phyloP scores from a whole-genome alignment of 2,888 invertebrate genomes.

The Chrysolina haemoptera region DNA sequence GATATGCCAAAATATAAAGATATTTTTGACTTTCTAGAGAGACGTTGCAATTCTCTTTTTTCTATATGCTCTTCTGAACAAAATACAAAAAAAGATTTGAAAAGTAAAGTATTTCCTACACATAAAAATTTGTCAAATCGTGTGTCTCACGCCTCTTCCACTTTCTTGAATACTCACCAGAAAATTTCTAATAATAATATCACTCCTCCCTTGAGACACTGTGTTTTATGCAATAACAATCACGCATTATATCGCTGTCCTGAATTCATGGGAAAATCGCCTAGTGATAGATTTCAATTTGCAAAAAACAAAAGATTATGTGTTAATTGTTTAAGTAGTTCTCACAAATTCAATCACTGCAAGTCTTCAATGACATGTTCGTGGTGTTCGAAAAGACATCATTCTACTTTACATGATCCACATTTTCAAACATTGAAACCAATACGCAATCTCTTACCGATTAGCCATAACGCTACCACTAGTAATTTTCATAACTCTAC shows the following conservation, averaged over 20 bases:
- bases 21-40: too few relatives aligned
- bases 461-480: background rate
- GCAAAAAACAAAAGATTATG: background rate
- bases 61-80: too few relatives aligned
- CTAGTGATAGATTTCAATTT: background rate
- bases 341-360: constrained; percentile 1
- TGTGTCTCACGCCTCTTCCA: background rate
- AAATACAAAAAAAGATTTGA: too few relatives aligned
- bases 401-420: background rate
- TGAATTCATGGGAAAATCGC: background rate
- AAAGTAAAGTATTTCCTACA: background rate
- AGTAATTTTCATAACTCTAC: background rate
- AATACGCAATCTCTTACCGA: background rate
- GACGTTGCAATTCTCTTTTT: too few relatives aligned
- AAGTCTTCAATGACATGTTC: constrained; percentile 6
- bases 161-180: background rate
- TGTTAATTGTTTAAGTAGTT: constrained; percentile 2
- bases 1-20: too few relatives aligned
- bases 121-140: background rate
- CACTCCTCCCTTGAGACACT: background rate
- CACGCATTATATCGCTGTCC: background rate
- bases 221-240: background rate
- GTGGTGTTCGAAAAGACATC: background rate
- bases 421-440: background rate
- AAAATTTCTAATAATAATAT: background rate